Conservation (phyloP, 92 coral and sea anemone species). For the Nematostella vectensis region DNA sequence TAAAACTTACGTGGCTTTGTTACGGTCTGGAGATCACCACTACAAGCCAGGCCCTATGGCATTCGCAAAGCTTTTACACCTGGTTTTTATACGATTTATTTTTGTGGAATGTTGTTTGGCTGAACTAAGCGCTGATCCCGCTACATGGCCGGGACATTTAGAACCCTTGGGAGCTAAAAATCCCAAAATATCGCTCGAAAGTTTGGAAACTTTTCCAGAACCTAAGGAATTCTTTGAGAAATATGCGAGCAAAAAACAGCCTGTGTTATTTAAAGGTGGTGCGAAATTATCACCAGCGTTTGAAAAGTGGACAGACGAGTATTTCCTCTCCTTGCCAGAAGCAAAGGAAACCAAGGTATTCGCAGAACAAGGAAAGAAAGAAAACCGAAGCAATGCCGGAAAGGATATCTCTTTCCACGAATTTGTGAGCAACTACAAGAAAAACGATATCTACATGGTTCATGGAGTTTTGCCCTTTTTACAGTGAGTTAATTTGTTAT, state of each 20-base stretch:
- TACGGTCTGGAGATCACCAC: too few species aligned
- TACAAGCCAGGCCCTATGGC: too few species aligned
- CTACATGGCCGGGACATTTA: conserved; percentile 73
- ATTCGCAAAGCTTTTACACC: too few species aligned
- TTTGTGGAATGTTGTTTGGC: background rate
- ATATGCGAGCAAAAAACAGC: conserved; percentile 55
- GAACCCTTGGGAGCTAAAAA: conserved; percentile 75
- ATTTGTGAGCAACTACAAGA: conserved; percentile 55
- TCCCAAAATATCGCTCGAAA: conserved; percentile 41
- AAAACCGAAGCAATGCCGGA: conserved; percentile 70
- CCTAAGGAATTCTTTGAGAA: conserved; percentile 69
- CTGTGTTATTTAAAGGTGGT: conserved; percentile 79
- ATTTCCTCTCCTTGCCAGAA: conserved; percentile 61
- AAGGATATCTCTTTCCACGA: conserved; percentile 54
- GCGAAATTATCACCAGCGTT: conserved; percentile 86
- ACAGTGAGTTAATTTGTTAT: conserved; percentile 55
- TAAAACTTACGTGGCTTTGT: too few species aligned
- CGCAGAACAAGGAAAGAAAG: conserved; percentile 92
- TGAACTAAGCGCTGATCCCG: conserved; percentile 34
- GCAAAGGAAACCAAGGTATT: conserved; percentile 39
- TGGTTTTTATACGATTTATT: background rate
- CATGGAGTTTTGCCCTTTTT: conserved; percentile 83
- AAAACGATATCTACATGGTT: conserved; percentile 88
- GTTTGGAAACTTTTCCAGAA: conserved; percentile 45
- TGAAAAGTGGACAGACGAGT: conserved; percentile 75